phyloP scores from a whole-genome alignment of 2,888 invertebrate genomes.

The Acleris laterana region DNA sequence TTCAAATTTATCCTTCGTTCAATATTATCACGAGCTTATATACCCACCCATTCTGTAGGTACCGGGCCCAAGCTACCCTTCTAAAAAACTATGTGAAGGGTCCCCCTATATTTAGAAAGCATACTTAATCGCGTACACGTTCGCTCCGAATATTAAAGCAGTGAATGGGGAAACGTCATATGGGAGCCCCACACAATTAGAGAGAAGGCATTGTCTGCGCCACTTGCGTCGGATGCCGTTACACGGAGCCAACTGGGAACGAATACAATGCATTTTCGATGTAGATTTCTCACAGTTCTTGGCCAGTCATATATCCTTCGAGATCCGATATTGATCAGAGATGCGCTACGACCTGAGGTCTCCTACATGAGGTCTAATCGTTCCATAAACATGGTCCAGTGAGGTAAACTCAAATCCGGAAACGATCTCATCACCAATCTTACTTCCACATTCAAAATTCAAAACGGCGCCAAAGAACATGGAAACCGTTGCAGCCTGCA shows the following conservation, averaged over 20 bases:
- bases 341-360: background rate
- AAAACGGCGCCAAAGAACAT: slow-evolving; percentile 47
- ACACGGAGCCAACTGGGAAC: slow-evolving; percentile 45
- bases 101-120: slow-evolving; percentile 79
- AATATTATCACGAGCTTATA: slow-evolving; percentile 69
- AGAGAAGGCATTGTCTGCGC: slow-evolving; percentile 66
- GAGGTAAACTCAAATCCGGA: background rate
- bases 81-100: slow-evolving; percentile 72
- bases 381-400: no score
- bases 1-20: slow-evolving; percentile 53
- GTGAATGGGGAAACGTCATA: slow-evolving; percentile 79
- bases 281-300: slow-evolving; percentile 25
- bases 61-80: slow-evolving; percentile 60
- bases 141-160: slow-evolving; percentile 77
- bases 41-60: slow-evolving; percentile 73
- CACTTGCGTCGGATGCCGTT: slow-evolving; percentile 59
- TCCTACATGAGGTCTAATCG: no score
- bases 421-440: slow-evolving; percentile 16
- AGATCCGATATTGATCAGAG: background rate
- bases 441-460: slow-evolving; percentile 33
- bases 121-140: slow-evolving; percentile 79
- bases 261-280: slow-evolving; percentile 36
- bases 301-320: background rate
- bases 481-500: slow-evolving; percentile 53
- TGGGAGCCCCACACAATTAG: slow-evolving; percentile 75